Conservation (phyloP, 2,113 vertebrate genomes). For the Podilymbus podiceps region DNA sequence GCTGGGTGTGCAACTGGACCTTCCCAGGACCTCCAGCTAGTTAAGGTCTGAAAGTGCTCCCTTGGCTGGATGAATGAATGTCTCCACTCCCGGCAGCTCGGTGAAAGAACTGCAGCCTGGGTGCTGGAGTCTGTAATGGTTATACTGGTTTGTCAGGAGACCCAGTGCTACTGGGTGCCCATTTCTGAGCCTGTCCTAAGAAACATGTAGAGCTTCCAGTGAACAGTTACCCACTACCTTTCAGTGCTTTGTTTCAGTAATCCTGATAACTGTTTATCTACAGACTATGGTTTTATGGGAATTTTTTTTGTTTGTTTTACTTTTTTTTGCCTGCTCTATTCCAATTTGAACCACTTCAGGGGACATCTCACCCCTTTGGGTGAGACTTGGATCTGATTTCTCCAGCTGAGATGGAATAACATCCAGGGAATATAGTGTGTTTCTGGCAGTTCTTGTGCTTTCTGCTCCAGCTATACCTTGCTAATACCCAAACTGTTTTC, state of each 20-base stretch:
- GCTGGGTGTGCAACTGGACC: not conserved
- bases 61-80: rapidly evolving
- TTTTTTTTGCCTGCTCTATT: not conserved
- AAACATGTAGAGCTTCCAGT: not conserved
- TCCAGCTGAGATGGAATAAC: not conserved
- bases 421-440: not conserved
- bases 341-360: not conserved
- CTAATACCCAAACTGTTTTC: constrained; percentile 16
- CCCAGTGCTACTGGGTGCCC: not conserved
- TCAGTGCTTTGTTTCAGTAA: not conserved
- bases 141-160: not conserved
- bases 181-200: not conserved
- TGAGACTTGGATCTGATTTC: not conserved
- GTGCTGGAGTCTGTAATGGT: not conserved
- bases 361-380: too few relatives aligned
- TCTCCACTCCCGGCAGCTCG: not conserved
- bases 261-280: not conserved
- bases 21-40: not conserved
- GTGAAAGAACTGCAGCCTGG: not conserved
- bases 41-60: not conserved
- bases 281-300: not conserved
- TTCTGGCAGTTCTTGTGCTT: not conserved
- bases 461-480: not conserved
- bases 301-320: not conserved
- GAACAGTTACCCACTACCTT: not conserved